Evolutionary conservation across 2,797 vertebrate genomes (phyloP).

Genomic region (Natrix natrix): DNA sequence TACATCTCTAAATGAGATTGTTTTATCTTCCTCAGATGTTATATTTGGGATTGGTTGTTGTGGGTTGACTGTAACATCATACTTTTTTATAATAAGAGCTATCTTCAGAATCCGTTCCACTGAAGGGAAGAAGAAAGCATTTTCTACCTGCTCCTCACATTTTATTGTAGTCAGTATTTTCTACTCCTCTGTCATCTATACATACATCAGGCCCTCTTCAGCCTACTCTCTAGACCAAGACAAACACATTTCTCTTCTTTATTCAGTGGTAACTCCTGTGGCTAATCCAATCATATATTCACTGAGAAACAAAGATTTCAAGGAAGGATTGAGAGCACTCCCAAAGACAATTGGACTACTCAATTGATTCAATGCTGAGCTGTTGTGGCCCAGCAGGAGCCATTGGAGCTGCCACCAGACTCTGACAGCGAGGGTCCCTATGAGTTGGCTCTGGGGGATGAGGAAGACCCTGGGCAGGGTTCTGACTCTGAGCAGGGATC

Average conservation of each 20-base stretch:
- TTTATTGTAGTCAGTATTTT: not conserved
- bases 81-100: slow-evolving; percentile 30
- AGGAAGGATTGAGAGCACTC: not conserved
- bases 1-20: not conserved
- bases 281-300: slow-evolving; percentile 46
- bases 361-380: not conserved
- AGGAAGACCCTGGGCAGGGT: too few relatives aligned
- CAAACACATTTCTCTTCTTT: slow-evolving; percentile 27
- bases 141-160: not conserved
- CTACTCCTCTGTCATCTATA: not conserved
- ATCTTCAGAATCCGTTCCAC: slow-evolving; percentile 27
- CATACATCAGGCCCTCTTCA: slow-evolving; percentile 4
- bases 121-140: slow-evolving; percentile 2
- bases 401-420: too few relatives aligned
- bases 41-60: slow-evolving; percentile 31
- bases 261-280: slow-evolving; percentile 37
- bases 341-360: not conserved
- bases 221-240: not conserved
- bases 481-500: too few relatives aligned
- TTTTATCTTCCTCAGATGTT: slow-evolving; percentile 26
- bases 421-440: too few relatives aligned
- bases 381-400: too few relatives aligned
- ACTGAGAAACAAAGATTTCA: not conserved
- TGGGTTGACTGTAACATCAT: slow-evolving; percentile 39
- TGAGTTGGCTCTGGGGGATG: too few relatives aligned